Evolutionary conservation across 2,888 invertebrate genomes (phyloP), one percentile per base, ranked within the genome.

Genomic region (Chelonus formosanus): DNA sequence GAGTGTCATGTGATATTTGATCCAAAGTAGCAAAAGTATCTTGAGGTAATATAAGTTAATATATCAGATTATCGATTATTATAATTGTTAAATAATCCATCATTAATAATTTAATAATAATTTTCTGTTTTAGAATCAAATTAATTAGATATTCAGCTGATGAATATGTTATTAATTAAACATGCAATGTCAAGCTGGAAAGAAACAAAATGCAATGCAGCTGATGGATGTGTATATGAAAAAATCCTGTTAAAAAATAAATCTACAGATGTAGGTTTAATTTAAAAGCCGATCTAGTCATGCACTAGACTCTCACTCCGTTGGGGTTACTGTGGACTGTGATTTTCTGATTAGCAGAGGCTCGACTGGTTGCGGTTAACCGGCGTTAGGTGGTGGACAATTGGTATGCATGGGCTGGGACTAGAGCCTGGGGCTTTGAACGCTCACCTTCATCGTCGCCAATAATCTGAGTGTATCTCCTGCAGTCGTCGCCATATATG

Each of bases 361-460:
- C 80, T 81, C 80, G 83, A 81, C 79, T 80, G 82, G 78, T 73
- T 82, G 80, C 82, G 79, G 82, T 82, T 83, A 83, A 81, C 81
- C 80, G 82, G 83, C 81, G 82, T 81, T 83, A 83, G 80, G 81
- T 80, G 77, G 77, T 73, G 74, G 80, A 73, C 81, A 75, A 83
- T 83, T 84, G 81, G 79, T 83, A 84, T 84, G 83, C 83, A 84
- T 84, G 82, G 82, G 79, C 81, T 83, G 83, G 83, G 82, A 81
- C 75, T 78, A 78, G 44, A 62, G 61, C 58, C 64, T 35, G 35
- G 40, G 59, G 54, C 58, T 31, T 31, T 43, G 48, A 56, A 63
- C 65, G 47, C 34, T 44, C 50, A 52, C 44, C 43, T 36, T 44
- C 43, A 55, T 50, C 56, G 53, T 48, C 47, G 61, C 53, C 45